A percentile compares a stretch with the other conserved stretches of the same genome.
Conservation (phyloP, 2,888 invertebrate genomes). For the Lepeophtheirus nordmannii region DNA sequence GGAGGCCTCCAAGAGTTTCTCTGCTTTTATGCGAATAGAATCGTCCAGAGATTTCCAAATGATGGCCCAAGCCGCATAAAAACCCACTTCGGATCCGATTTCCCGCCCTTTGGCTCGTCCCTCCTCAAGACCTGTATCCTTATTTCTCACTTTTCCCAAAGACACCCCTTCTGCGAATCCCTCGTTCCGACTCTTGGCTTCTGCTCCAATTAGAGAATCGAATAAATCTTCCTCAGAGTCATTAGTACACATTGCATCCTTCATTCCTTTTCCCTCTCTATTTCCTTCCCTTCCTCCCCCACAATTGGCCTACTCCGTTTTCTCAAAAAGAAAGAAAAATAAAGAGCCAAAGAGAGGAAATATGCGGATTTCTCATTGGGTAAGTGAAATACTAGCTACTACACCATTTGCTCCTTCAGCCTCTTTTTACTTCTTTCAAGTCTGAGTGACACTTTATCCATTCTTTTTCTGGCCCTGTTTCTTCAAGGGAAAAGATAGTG, state of each 20-base stretch:
- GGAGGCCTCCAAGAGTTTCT: neutral
- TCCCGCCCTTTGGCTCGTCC: neutral
- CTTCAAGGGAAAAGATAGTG: no score
- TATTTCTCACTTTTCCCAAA: neutral
- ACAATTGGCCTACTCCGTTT: no score
- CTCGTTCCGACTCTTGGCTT: neutral
- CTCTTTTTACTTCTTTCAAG: no score
- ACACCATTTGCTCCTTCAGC: no score
- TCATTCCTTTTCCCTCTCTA: neutral
- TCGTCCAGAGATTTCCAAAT: neutral
- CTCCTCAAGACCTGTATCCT: neutral
- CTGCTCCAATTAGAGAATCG: neutral
- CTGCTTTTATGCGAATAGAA: neutral
- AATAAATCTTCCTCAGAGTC: neutral
- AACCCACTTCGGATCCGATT: neutral
- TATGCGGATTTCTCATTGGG: no score
- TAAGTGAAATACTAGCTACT: no score
- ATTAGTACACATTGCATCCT: constrained; percentile 1
- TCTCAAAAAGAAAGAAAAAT: no score
- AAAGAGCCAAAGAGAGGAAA: no score
- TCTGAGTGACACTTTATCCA: no score
- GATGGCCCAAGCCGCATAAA: neutral
- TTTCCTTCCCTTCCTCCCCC: no score
- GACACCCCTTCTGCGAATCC: neutral
- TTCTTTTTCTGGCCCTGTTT: no score